Base-by-base conservation (phyloP, 2,888 invertebrate species). In the Rhogogaster chlorosoma region DNA sequence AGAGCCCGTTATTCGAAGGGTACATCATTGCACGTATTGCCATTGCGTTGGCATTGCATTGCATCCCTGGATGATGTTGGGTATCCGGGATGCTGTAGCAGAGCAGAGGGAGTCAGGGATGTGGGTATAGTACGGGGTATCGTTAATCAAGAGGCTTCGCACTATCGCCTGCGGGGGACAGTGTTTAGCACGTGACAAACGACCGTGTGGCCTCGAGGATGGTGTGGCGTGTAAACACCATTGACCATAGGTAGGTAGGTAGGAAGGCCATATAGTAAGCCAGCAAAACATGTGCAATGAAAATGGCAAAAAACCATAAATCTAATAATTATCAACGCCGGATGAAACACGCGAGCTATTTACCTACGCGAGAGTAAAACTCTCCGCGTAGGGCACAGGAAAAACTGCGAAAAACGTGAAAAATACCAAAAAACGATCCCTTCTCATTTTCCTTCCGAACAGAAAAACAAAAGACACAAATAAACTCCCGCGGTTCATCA, bases 91-190 rank as follows among this genome's bases (percentile, higher is more conserved):
- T 42, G 42, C 0, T 75, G 67, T 32, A 18, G 26, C 26, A 26
- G 2, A 10, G 61, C 61, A 61, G 22, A 26, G 36, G 18, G 73
- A n/a, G 22, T 7, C 38, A 45, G 83, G 64, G 67, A 29, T 67
- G 88, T 87, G 90, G 90, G 88, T 88, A 86, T 89, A 89, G 53
- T n/a, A 53, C 87, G 89, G 89, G 89, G 89, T 89, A 91, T 92
- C 92, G 92, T 92, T 85, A 85, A 85, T 85, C 85, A 85, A 85
- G 90, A 88, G 90, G 87, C 67, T 36, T 49, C 88, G 83, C 57
- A 84, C 38, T 83, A 57, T 77, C 86, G 67, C 77, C 64, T 84
- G 49, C 85, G 67, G 85, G 82, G 82, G 85, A 83, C 83, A 83
- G 83, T 83, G 83, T 83, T 83, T 83, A 83, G 83, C 83, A 83